Evolutionary conservation across 2,888 invertebrate genomes (phyloP), one percentile per base, ranked within the genome.

Genomic region (Pristionchus mayeri): DNA sequence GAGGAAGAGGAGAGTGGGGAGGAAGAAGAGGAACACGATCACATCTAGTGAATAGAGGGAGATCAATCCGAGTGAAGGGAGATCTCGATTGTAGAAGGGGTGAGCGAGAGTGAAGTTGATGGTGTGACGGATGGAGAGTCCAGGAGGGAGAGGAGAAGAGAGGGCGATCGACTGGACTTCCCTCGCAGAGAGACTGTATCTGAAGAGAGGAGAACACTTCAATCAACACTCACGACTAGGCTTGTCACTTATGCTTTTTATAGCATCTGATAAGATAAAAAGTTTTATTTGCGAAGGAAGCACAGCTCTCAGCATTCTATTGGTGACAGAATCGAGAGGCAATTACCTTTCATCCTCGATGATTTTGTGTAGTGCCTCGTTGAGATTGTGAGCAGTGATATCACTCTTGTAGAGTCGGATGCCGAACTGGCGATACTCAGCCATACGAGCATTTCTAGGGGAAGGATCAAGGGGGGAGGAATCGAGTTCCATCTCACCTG

Each of bases 31-130:
- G 57, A 80, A 24, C 21, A 50, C 57, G 21, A 80, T 80, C 34
- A 44, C 40, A 40, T 80, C 80, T n/a, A 80, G 57, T 3, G 57
- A 80, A 57, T 80, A 80, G 16, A 80, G 60, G 27, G 40, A 50
- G 40, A 57, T 30, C 18, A 80, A 27, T 18, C 40, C 24, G 18
- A 80, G 34, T 57, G 37, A 57, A 18, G 80, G 80, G 34, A 80
- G 57, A 44, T 80, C 80, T 30, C 54, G 21, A 27, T 60, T 57
- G 44, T 57, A 80, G 24, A 57, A 24, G 57, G 80, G 80, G 57
- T 80, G 80, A n/a, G 54, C 30, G 16, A 80, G 60, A 57, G 80
- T 60, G 80, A 80, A 60, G 40, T 60, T 54, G 80, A 80, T 57
- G 37, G 80, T 44, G 50, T 78, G 52, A 27, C 78, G 48, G 18